phyloP scores from a whole-genome alignment of 2,113 vertebrate genomes.

The Uria aalge region DNA sequence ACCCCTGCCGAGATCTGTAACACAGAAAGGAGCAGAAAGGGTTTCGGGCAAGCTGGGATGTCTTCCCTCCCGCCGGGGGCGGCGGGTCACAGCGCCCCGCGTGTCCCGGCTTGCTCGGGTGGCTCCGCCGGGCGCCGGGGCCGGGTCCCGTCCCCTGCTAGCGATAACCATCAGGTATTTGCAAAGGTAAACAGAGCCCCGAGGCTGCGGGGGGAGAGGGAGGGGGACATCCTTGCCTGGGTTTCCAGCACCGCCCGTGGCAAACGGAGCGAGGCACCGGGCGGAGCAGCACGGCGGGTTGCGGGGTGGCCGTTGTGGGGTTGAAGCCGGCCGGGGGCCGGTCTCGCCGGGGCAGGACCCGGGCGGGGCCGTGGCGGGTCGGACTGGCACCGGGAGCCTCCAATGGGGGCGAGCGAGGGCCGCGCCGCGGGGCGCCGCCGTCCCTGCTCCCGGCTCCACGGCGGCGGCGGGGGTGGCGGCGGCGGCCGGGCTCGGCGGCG shows the following conservation, averaged over 20 bases:
- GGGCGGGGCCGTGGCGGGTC: neutral
- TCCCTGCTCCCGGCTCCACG: neutral
- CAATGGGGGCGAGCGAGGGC: neutral
- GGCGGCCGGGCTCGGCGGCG: neutral
- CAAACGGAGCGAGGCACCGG: neutral
- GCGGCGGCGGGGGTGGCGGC: neutral
- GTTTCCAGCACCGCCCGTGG: neutral
- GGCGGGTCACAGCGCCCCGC: neutral
- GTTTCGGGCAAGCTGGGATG: neutral
- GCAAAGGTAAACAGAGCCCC: neutral
- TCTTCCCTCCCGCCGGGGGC: neutral
- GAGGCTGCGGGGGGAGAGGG: neutral
- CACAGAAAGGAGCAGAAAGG: neutral
- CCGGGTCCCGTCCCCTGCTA: neutral
- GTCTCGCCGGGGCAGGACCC: neutral
- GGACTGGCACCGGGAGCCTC: neutral
- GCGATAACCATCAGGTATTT: constrained; percentile 4
- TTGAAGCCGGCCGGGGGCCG: neutral
- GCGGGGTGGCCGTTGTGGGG: neutral
- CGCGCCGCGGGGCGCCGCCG: neutral
- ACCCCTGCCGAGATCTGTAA: neutral
- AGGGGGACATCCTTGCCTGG: neutral
- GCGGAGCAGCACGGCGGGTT: neutral
- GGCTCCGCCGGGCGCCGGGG: neutral
- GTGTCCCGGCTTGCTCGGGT: neutral